These are phyloP conservation scores for Sus scrofa DNA, from an alignment of 2,113 vertebrate genomes.

Conservation along the genomic window DNA sequence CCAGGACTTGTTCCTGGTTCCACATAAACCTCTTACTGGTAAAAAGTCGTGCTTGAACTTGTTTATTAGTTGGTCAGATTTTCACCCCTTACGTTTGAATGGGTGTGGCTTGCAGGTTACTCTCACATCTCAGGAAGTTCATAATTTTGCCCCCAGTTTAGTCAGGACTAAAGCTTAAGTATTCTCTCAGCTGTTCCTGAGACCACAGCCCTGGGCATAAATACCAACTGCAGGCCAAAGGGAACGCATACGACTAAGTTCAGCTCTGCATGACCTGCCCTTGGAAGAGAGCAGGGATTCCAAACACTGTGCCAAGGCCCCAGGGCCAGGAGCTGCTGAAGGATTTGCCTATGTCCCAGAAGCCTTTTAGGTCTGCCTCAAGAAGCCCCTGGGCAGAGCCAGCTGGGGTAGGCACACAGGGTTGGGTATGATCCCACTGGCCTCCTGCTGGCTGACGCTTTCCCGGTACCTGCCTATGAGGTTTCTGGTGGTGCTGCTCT, in stretches of 20 bases:
- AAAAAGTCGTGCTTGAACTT: not conserved
- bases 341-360: too few relatives aligned
- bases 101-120: not conserved
- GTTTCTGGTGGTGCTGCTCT: not conserved
- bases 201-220: not conserved
- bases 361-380: not conserved
- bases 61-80: not conserved
- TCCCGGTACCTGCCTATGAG: not conserved
- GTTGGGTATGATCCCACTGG: accelerated
- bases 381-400: not conserved
- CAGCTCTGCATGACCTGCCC: not conserved
- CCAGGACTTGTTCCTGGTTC: not conserved
- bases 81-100: not conserved
- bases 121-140: not conserved
- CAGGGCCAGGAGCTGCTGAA: too few relatives aligned
- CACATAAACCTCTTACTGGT: not conserved
- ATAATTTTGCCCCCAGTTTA: not conserved
- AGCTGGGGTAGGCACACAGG: not conserved
- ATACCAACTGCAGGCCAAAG: not conserved
- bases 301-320: not conserved
- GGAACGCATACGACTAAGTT: not conserved
- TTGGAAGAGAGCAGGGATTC: not conserved
- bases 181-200: not conserved
- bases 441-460: not conserved
- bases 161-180: not conserved